A percentile compares a stretch with the other conserved stretches of the same genome.
Evolutionary conservation across 2,113 vertebrate species (phyloP).

Genomic region (Thunnus maccoyii): DNA sequence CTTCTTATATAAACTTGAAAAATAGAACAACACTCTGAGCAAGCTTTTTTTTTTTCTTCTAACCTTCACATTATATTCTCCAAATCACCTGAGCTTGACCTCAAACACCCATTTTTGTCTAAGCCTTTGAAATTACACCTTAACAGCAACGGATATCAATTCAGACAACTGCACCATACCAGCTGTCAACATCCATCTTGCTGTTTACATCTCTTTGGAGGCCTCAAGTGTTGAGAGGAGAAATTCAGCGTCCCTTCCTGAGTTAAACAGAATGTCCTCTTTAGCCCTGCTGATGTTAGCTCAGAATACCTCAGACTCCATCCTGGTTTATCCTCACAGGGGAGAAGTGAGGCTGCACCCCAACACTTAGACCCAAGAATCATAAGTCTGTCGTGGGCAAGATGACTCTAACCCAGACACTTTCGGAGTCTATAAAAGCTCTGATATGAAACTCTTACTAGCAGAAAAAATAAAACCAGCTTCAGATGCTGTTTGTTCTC

Average conservation of each 20-base stretch:
- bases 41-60: background rate
- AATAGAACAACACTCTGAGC: background rate
- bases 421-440: slow-evolving; percentile 67
- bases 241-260: slow-evolving; percentile 38
- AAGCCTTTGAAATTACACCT: slow-evolving; percentile 51
- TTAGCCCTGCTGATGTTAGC: slow-evolving; percentile 55
- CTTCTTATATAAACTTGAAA: slow-evolving; percentile 6
- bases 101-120: slow-evolving; percentile 28
- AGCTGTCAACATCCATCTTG: slow-evolving; percentile 66
- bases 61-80: slow-evolving; percentile 21
- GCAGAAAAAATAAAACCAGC: slow-evolving; percentile 58
- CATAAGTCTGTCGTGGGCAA: slow-evolving; percentile 61
- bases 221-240: slow-evolving; percentile 38
- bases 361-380: slow-evolving; percentile 48
- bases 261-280: slow-evolving; percentile 58
- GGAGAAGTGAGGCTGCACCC: slow-evolving; percentile 32
- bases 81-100: slow-evolving; percentile 24
- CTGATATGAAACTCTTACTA: slow-evolving; percentile 63
- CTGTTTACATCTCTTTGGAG: slow-evolving; percentile 64
- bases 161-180: slow-evolving; percentile 56
- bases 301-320: slow-evolving; percentile 50
- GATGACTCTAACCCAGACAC: slow-evolving; percentile 64
- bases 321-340: slow-evolving; percentile 37
- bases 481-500: slow-evolving; percentile 58
- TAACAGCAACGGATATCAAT: slow-evolving; percentile 46